A percentile compares a stretch with the other conserved stretches of the same genome.
Conservation (phyloP, 2,797 vertebrate species). For the Remorina albescens region DNA sequence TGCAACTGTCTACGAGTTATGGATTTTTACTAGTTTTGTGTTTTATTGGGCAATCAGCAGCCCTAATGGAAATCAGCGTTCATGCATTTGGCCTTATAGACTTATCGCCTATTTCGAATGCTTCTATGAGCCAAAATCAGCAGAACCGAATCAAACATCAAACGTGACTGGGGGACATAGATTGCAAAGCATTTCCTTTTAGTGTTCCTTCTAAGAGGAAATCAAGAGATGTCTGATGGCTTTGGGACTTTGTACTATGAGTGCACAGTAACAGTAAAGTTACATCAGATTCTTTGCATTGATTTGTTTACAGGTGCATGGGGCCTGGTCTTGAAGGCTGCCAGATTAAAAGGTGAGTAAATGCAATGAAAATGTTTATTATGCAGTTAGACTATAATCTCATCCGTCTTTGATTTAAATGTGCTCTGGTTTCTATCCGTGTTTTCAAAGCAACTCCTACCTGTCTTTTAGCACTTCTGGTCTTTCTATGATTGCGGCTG, state of each 20-base stretch:
- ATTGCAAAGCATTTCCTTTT: too few species aligned
- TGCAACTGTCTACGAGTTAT: background rate
- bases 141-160: slow-evolving; percentile 21
- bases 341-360: slow-evolving; percentile 80
- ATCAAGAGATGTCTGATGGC: background rate
- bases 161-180: slow-evolving; percentile 4
- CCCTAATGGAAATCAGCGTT: slow-evolving; percentile 6
- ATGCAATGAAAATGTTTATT: background rate
- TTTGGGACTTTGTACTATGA: slow-evolving; percentile 9
- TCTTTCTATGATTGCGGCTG: slow-evolving; percentile 90
- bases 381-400: background rate
- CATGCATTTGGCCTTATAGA: slow-evolving; percentile 32
- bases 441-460: slow-evolving; percentile 8
- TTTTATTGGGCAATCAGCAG: slow-evolving; percentile 11
- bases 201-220: slow-evolving; percentile 11
- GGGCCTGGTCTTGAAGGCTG: slow-evolving; percentile 90
- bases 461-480: slow-evolving; percentile 72
- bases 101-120: slow-evolving; percentile 4
- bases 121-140: slow-evolving; percentile 22
- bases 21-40: slow-evolving; percentile 13
- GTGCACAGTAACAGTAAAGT: background rate
- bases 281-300: slow-evolving; percentile 8
- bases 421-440: slow-evolving; percentile 26
- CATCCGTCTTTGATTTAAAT: slow-evolving; percentile 3
- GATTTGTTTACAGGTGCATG: slow-evolving; percentile 85